These are phyloP conservation scores for Lasioglossum pauxillum DNA, from an alignment of 2,888 invertebrate species.

Conservation along the genomic window DNA sequence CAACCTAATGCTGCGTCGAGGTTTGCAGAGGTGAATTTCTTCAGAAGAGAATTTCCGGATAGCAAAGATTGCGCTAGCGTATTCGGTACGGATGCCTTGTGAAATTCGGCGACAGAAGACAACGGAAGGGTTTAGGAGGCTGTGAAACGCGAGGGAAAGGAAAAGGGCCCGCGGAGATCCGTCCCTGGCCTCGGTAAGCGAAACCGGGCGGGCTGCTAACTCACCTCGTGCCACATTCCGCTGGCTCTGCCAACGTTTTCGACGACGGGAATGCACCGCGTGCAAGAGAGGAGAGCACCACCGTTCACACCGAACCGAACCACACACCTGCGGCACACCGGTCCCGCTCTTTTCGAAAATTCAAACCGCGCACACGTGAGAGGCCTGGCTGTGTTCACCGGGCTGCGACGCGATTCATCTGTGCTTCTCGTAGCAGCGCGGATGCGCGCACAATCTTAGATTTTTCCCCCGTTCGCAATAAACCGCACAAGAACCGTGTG, in stretches of 20 bases:
- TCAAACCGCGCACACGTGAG: slow-evolving; percentile 68
- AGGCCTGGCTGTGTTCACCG: slow-evolving; percentile 23
- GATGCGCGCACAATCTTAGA: slow-evolving; percentile 54
- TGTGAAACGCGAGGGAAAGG: slow-evolving; percentile 30
- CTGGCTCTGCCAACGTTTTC: slow-evolving; percentile 73
- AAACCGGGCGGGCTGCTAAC: slow-evolving; percentile 77
- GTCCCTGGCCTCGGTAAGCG: slow-evolving; percentile 76
- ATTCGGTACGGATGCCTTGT: not conserved
- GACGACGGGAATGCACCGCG: slow-evolving; percentile 60
- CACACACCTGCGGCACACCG: slow-evolving; percentile 44
- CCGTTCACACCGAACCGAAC: slow-evolving; percentile 42
- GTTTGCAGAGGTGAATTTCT: not conserved
- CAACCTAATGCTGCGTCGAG: not conserved
- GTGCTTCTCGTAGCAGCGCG: slow-evolving; percentile 19
- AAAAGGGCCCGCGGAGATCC: slow-evolving; percentile 66
- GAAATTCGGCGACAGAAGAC: not conserved
- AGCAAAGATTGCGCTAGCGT: too few relatives aligned
- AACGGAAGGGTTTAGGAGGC: slow-evolving; percentile 5
- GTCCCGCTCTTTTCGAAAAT: slow-evolving; percentile 57
- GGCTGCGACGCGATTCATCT: slow-evolving; percentile 59
- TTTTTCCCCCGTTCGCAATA: not conserved
- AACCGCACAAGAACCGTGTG: slow-evolving; percentile 48
- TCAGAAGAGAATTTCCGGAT: not conserved
- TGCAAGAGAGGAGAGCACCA: slow-evolving; percentile 36
- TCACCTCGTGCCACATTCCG: slow-evolving; percentile 84